Percentiles rank a stretch among this genome's conserved stretches.
phyloP scores from a whole-genome alignment of 2,888 invertebrate species.

The Orchestes rusci region DNA sequence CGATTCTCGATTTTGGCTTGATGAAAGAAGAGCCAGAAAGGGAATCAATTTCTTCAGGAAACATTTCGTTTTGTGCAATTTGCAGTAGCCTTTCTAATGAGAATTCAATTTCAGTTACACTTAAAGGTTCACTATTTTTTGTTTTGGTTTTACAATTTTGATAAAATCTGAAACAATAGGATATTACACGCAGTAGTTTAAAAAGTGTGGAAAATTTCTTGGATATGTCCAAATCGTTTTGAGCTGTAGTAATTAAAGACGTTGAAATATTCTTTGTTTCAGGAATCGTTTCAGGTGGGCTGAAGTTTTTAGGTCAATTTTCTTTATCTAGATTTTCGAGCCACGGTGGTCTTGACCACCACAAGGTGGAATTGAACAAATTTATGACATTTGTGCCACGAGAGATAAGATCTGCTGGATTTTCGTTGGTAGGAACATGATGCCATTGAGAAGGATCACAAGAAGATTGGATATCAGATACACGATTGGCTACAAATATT shows the following conservation, averaged over 20 bases:
- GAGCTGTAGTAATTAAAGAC: background rate
- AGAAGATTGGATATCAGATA: slow-evolving; percentile 6
- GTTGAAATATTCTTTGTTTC: background rate
- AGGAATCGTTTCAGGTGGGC: background rate
- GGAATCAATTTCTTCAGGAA: background rate
- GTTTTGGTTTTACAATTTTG: background rate
- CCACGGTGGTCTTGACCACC: slow-evolving; percentile 6
- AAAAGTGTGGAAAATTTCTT: background rate
- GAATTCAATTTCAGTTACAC: background rate
- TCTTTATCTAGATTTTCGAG: background rate
- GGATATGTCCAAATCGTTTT: background rate
- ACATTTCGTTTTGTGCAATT: background rate
- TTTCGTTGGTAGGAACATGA: background rate
- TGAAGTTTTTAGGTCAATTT: background rate
- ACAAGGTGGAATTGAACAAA: background rate
- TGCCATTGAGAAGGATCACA: background rate
- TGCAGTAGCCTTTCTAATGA: background rate
- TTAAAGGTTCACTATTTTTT: too few relatives aligned
- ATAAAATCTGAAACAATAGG: slow-evolving; percentile 2
- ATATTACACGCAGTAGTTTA: background rate
- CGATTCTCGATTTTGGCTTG: background rate
- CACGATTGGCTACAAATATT: slow-evolving; percentile 12
- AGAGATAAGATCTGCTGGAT: slow-evolving; percentile 9
- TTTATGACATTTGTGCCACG: background rate
- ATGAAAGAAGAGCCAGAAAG: background rate